phyloP scores from a whole-genome alignment of 1,140 invertebrate species.

The Meteorus sp. region DNA sequence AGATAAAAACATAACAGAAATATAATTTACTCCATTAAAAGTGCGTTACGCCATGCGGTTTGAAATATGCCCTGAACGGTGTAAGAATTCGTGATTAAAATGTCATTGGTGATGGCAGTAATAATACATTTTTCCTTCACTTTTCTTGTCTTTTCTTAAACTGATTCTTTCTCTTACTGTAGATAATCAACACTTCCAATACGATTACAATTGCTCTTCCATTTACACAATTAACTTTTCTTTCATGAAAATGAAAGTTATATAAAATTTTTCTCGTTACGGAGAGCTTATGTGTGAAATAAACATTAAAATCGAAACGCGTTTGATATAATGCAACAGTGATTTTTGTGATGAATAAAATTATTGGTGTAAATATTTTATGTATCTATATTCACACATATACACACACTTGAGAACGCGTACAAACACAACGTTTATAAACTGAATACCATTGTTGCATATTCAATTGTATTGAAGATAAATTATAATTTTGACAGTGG shows the following conservation, averaged over 20 bases:
- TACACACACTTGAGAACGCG: too few species aligned
- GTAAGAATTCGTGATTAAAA: constrained; percentile 13
- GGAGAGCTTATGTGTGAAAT: too few species aligned
- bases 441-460: background rate
- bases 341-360: background rate
- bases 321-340: too few species aligned
- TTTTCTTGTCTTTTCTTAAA: too few species aligned
- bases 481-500: too few species aligned
- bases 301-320: too few species aligned
- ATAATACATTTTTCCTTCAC: too few species aligned
- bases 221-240: constrained; percentile 3
- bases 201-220: constrained; percentile 6
- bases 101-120: too few species aligned
- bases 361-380: too few species aligned
- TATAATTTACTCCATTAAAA: background rate
- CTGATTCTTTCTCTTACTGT: background rate
- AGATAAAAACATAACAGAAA: background rate
- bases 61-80: constrained; percentile 6
- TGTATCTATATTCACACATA: too few species aligned
- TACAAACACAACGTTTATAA: too few species aligned
- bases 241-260: constrained; percentile 5
- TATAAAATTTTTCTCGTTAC: constrained; percentile 4
- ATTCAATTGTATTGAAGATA: too few species aligned
- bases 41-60: constrained; percentile 7
- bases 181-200: constrained; percentile 7